Conservation (phyloP, 1,140 invertebrate species). For the Diachasmimorpha longicaudata region DNA sequence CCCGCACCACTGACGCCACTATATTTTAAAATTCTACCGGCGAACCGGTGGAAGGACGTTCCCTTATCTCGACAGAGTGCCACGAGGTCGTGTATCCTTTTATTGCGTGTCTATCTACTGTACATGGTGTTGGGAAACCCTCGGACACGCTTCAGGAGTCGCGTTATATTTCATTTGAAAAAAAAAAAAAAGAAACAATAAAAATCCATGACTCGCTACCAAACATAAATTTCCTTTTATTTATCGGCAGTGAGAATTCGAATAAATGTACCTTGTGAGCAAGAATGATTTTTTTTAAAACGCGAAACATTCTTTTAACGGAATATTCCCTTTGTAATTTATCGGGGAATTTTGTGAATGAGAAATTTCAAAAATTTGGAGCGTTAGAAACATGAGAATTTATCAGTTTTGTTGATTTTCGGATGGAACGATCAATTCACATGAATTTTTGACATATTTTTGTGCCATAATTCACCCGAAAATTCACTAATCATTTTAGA, state of each 20-base stretch:
- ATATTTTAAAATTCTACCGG: slow-evolving; percentile 24
- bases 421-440: too few species aligned
- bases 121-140: slow-evolving; percentile 20
- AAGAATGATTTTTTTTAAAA: too few species aligned
- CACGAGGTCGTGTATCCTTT: slow-evolving; percentile 27
- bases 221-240: neutral
- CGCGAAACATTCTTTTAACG: too few species aligned
- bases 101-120: slow-evolving; percentile 21
- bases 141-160: slow-evolving; percentile 24
- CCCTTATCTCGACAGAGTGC: slow-evolving; percentile 27
- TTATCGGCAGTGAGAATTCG: neutral
- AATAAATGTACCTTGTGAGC: neutral
- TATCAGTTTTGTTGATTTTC: too few species aligned
- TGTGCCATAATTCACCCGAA: too few species aligned
- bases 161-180: slow-evolving; percentile 15
- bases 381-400: too few species aligned
- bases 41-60: slow-evolving; percentile 17
- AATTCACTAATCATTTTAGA: too few species aligned
- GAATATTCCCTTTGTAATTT: too few species aligned
- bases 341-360: too few species aligned
- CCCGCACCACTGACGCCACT: neutral
- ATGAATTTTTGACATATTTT: too few species aligned
- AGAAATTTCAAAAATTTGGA: too few species aligned
- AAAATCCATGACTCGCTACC: neutral
- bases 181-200: slow-evolving; percentile 12